Conservation (phyloP, 2,113 vertebrate species). For the Cheilinus undulatus region DNA sequence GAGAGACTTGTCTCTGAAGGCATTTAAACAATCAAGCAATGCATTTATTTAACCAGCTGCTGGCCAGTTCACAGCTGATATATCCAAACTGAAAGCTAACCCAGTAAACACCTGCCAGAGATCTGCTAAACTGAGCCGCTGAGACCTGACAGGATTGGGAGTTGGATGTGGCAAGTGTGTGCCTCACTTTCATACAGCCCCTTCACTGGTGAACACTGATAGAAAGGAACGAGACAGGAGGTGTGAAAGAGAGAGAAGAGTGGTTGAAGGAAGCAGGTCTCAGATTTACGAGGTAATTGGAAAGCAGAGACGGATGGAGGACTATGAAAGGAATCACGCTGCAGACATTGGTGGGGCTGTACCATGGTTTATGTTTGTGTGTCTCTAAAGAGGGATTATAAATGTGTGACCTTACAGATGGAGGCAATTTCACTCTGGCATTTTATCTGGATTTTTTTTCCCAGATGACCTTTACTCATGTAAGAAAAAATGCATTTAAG, state of each 20-base stretch:
- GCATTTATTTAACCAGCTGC: conserved; percentile 47
- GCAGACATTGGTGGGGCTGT: not conserved
- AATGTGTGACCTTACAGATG: too few relatives aligned
- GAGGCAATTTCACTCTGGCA: too few relatives aligned
- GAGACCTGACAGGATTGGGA: conserved; percentile 35
- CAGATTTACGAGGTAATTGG: conserved; percentile 43
- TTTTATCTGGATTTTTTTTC: not conserved
- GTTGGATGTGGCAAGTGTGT: conserved; percentile 61
- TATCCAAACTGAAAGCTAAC: conserved; percentile 23
- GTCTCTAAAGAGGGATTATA: not conserved
- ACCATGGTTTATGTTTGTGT: conserved; percentile 9
- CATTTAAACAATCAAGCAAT: conserved; percentile 33
- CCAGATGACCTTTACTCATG: not conserved
- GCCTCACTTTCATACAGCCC: conserved; percentile 50
- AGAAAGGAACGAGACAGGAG: conserved; percentile 57
- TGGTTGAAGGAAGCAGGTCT: conserved; percentile 33
- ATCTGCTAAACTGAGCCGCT: conserved; percentile 23
- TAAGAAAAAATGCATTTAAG: too few relatives aligned
- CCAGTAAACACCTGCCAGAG: conserved; percentile 27
- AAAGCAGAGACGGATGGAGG: conserved; percentile 25
- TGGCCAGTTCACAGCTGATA: conserved; percentile 37
- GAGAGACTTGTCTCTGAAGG: conserved; percentile 6
- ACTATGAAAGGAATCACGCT: conserved; percentile 27
- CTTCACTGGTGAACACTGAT: conserved; percentile 57
- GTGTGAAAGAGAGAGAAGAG: conserved; percentile 55